A percentile compares a stretch with the other conserved stretches of the same genome.
These are phyloP conservation scores for Anthonomus grandis DNA, from an alignment of 1,140 invertebrate genomes.

Conservation along the genomic window DNA sequence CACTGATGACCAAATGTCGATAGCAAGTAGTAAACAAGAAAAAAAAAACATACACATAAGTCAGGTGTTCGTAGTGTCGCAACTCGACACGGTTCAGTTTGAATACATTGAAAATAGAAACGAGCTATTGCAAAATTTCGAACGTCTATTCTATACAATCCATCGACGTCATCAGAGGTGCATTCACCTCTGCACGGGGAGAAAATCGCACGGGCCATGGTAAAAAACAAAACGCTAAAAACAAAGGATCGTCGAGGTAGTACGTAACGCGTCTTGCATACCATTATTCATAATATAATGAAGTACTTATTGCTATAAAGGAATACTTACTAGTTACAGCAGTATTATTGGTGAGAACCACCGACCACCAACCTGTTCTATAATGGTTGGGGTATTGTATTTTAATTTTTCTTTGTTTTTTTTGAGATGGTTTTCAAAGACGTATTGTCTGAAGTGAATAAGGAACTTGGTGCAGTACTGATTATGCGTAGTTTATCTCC, in stretches of 20 bases:
- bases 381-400: too few relatives aligned
- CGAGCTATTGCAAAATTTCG: constrained; percentile 1
- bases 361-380: too few relatives aligned
- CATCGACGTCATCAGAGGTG: neutral
- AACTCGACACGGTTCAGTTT: neutral
- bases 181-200: neutral
- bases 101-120: constrained; percentile 9
- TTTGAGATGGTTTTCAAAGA: too few relatives aligned
- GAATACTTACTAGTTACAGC: too few relatives aligned
- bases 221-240: neutral
- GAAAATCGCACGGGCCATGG: neutral
- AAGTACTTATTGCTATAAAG: too few relatives aligned
- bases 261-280: neutral
- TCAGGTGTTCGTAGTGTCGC: constrained; percentile 1
- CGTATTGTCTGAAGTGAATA: too few relatives aligned
- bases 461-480: too few relatives aligned
- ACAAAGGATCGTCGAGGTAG: neutral
- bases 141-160: neutral
- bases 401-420: constrained; percentile 1
- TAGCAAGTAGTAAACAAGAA: neutral
- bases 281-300: too few relatives aligned
- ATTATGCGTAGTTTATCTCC: too few relatives aligned
- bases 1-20: too few relatives aligned
- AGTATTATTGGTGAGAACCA: too few relatives aligned
- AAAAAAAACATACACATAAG: too few relatives aligned